Base-by-base conservation (phyloP, 2,797 vertebrate species). In the Bovichtus variegatus region DNA sequence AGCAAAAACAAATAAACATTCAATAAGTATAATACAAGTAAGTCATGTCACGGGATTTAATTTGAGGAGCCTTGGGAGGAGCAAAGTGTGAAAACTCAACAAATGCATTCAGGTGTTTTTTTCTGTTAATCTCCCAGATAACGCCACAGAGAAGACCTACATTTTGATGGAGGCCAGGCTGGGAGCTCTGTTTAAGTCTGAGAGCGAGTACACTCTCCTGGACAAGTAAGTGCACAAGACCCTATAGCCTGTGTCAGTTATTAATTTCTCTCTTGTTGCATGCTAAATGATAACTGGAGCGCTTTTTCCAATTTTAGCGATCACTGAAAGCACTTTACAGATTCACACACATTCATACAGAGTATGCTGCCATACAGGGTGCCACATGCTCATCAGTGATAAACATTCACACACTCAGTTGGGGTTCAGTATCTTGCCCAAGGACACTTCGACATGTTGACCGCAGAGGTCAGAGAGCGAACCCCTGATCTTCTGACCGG, bases 131-230 rank as follows among this genome's bases (percentile, higher is more conserved):
- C 5, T 67, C 38, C 46, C 70, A 99, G 98, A 99, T 76, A 93
- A 95, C 50, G n/a, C 90, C 81, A 97, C 94, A 16, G 94, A 81
- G 13, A 97, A 96, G 82, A 78, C 92, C 6, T 96, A 97, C 88
- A 95, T 99, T 80, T 93, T 99, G 96, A 99, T 99, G 98, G 97
- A 99, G 94, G 96, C 98, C 85, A 95, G 98, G 68, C 95, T 99
- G 69, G 87, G 90, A 43, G 95, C 96, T n/a, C 94, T 99, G 59
- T 99, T 97, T 87, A 99, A 98, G 86, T 87, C 94, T 0, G 98
- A 98, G 84, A 92, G 74, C 16, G 97, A 99, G 83, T 99, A 97
- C 91, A 95, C 95, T 29, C 61, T 99, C 76, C 92, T 98, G 83
- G 97, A 99, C 80, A 98, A 96, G 98, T 97, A 91, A 97, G 95